These are phyloP conservation scores for Papilio demoleus DNA, from an alignment of 2,888 invertebrate genomes.

Conservation along the genomic window DNA sequence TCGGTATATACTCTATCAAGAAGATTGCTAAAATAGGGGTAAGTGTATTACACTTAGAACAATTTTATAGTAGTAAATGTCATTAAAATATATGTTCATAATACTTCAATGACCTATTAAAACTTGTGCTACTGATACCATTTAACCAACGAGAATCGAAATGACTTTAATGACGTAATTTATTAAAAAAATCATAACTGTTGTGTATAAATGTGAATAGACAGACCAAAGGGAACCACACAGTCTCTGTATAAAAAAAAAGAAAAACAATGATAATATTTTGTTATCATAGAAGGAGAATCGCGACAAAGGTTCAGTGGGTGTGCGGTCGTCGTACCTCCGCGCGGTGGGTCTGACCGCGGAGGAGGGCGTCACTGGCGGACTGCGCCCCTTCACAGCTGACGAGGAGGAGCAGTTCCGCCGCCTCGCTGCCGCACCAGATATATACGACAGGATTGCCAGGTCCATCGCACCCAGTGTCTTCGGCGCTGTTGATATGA, in stretches of 20 bases:
- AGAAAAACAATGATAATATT: background rate
- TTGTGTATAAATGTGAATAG: too few species aligned
- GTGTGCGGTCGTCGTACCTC: slow-evolving; percentile 97
- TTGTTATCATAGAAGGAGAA: slow-evolving; percentile 81
- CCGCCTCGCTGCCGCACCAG: slow-evolving; percentile 91
- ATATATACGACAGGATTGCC: slow-evolving; percentile 94
- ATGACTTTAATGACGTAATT: too few species aligned
- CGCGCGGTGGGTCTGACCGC: slow-evolving; percentile 96
- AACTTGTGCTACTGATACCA: too few species aligned
- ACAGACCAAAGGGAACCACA: too few species aligned
- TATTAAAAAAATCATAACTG: too few species aligned
- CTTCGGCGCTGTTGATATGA: slow-evolving; percentile 96
- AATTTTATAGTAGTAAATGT: too few species aligned
- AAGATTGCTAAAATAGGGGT: slow-evolving; percentile 88
- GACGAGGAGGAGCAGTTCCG: slow-evolving; percentile 88
- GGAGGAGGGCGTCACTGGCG: slow-evolving; percentile 91
- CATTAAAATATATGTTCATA: too few species aligned
- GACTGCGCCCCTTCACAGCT: slow-evolving; percentile 78
- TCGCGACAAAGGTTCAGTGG: slow-evolving; percentile 91
- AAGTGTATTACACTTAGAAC: slow-evolving; percentile 53
- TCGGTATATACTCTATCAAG: slow-evolving; percentile 98
- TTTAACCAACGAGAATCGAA: too few species aligned
- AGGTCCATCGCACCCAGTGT: slow-evolving; percentile 98
- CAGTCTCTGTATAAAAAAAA: too few species aligned
- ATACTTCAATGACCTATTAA: too few species aligned